Evolutionary conservation across 2,888 invertebrate species (phyloP), one percentile per base, ranked within the genome.

Genomic region (Pseudococcus jackbeardsleyi): DNA sequence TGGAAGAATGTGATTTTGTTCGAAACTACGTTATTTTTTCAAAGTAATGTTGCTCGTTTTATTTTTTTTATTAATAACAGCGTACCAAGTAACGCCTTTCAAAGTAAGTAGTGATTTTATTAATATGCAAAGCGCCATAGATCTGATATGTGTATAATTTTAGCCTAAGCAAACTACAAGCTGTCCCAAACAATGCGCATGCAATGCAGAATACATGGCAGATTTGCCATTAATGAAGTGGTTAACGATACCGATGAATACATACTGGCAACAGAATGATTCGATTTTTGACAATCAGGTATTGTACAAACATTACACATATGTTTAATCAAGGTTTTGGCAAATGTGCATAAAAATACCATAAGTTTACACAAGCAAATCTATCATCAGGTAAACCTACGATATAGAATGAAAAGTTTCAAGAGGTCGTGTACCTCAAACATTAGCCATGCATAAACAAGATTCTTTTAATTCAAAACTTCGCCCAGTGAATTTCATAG

Each of bases 201-300:
- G 87, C 79, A 79, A 48, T 48, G 79, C 33, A 33, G 77, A 79
- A 48, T 50, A 50, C n/a, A 54, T 87, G 19, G 48, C 82, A 33
- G 87, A 87, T 50, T 4, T 87, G 19, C 87, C 87, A 17, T 22
- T 87, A 39, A 87, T 87, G 87, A 87, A 87, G 82, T 87, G 87
- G 87, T 22, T 50, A 46, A 77, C 26, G 11, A 79, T 79, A 50
- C 79, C 87, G 54, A 79, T 79, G 50, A 77, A 77, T 33, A 87
- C 26, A 54, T 54, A 85, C 22, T 19, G 59, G n/a, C 77, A 87
- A 79, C 33, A 22, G 19, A 87, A 79, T 54, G 79, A 87, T 42
- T 86, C 86, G 3, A 0, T 86, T 11, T 15, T 15, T 11, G 19
- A 64, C 1, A 54, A 87, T 22, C n/a, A 48, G 82, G 79, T 77